Conservation (phyloP, 2,797 vertebrate species). For the Helostoma temminkii region DNA sequence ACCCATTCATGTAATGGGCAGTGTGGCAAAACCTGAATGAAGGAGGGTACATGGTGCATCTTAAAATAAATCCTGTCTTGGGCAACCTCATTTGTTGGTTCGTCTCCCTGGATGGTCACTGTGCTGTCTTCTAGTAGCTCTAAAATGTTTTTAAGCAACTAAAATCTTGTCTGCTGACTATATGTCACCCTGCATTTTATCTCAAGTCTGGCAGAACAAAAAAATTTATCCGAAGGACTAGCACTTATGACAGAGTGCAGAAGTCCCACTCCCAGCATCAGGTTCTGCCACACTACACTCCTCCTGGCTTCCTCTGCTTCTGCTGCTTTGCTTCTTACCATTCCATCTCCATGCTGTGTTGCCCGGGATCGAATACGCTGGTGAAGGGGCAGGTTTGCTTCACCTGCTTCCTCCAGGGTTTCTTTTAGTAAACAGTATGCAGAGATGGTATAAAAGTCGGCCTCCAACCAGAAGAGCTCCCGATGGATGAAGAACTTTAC, state of each 20-base stretch:
- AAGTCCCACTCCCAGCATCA: conserved; percentile 32
- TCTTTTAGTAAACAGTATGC: not conserved
- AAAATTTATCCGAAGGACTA: too few species aligned
- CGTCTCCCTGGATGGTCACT: too few species aligned
- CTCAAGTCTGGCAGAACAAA: too few species aligned
- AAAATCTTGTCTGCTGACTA: too few species aligned
- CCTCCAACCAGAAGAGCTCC: conserved; percentile 11
- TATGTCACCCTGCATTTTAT: too few species aligned
- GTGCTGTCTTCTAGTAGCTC: too few species aligned
- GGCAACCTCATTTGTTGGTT: too few species aligned
- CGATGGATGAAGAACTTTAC: conserved; percentile 23
- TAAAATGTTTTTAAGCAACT: too few species aligned
- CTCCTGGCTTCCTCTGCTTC: conserved; percentile 56
- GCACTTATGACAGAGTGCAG: too few species aligned
- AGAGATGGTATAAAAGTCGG: conserved; percentile 17
- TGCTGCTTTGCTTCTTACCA: conserved; percentile 59
- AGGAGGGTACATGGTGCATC: too few species aligned
- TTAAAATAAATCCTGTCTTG: too few species aligned
- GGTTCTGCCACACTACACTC: conserved; percentile 64
- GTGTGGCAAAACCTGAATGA: conserved; percentile 70
- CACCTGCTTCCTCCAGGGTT: conserved; percentile 45
- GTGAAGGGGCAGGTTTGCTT: conserved; percentile 22
- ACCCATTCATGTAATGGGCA: conserved; percentile 44
- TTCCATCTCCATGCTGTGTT: conserved; percentile 41
- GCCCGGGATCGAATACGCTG: conserved; percentile 61